Base-by-base conservation (phyloP, 37 sponge, comb jelly and placozoan species). In the Chondrilla cf. caribensis region DNA sequence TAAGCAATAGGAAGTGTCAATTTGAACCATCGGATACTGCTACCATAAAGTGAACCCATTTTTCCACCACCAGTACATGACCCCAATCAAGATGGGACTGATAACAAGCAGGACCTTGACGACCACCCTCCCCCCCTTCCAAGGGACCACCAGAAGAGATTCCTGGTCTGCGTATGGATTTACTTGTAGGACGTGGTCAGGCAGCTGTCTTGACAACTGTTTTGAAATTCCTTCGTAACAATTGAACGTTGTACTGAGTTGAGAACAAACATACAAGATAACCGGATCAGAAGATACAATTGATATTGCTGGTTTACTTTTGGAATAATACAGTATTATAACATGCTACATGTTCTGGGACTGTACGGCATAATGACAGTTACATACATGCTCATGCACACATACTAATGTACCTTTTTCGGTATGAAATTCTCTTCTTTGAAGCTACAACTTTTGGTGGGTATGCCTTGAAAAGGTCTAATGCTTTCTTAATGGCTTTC, bases 361-460 rank as follows among this genome's bases (percentile, higher is more conserved):
- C n/a, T n/a, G n/a, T n/a, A n/a, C n/a, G n/a, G n/a, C n/a, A n/a
- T n/a, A n/a, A n/a, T n/a, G n/a, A n/a, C n/a, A n/a, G n/a, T n/a
- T n/a, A n/a, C n/a, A n/a, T n/a, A n/a, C n/a, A n/a, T n/a, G n/a
- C n/a, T n/a, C n/a, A n/a, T n/a, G n/a, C 6, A 47, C 11, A 47
- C 51, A 47, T 11, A 47, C 51, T 11, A 47, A 11, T 14, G 6
- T 39, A 73, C 76, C 76, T 73, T 40, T 38, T 17, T n/a, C n/a
- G 41, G 44, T 42, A 82, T 68, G 83, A 51, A 4, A 68, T 8
- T 54, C 29, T 68, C 22, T 43, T 47, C n/a, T 19, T 42, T 68
- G 36, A 35, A 32, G 78, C 79, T 26, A 94, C 55, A 21, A 0
- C 21, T 0, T 66, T 26, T 2, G 90, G 90, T 15, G 94, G 91